These are phyloP conservation scores for Columba guinea DNA, from an alignment of 2,797 vertebrate species.

Conservation along the genomic window DNA sequence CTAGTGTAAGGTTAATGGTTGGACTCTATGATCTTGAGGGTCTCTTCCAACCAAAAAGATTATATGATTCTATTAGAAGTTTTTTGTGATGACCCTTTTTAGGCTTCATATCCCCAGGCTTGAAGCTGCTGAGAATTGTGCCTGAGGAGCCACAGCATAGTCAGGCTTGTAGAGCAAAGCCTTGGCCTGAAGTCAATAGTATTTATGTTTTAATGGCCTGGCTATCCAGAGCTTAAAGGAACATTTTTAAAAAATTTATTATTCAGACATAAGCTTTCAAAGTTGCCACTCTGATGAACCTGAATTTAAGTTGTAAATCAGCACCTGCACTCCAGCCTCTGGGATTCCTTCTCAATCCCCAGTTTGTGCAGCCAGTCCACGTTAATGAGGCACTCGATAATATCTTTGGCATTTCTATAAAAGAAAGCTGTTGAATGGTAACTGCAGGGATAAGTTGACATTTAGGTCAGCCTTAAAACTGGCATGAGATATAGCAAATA, in stretches of 20 bases:
- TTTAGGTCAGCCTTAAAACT: conserved; percentile 68
- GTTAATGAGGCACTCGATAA: conserved; percentile 59
- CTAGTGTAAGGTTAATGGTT: too few relatives aligned
- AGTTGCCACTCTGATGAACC: conserved; percentile 41
- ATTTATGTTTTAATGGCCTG: conserved; percentile 52
- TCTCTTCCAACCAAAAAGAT: not conserved
- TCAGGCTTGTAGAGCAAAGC: not conserved
- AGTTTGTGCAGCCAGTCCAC: conserved; percentile 56
- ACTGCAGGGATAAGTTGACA: conserved; percentile 58
- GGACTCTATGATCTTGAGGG: too few relatives aligned
- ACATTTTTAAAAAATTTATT: not conserved
- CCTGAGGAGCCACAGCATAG: not conserved
- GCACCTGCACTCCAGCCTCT: conserved; percentile 49
- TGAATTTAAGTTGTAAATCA: conserved; percentile 53
- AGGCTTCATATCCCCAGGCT: not conserved
- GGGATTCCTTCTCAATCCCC: conserved; percentile 51
- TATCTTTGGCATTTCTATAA: conserved; percentile 69
- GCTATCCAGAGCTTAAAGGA: conserved; percentile 53
- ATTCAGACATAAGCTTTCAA: conserved; percentile 40
- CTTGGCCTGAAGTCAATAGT: conserved; percentile 7
- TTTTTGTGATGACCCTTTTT: not conserved
- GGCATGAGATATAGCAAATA: conserved; percentile 64
- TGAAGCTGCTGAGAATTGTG: not conserved
- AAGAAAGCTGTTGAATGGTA: conserved; percentile 63
- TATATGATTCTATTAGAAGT: not conserved